Base-by-base conservation (phyloP, 2,888 invertebrate genomes). In the Drosophila emarginata region DNA sequence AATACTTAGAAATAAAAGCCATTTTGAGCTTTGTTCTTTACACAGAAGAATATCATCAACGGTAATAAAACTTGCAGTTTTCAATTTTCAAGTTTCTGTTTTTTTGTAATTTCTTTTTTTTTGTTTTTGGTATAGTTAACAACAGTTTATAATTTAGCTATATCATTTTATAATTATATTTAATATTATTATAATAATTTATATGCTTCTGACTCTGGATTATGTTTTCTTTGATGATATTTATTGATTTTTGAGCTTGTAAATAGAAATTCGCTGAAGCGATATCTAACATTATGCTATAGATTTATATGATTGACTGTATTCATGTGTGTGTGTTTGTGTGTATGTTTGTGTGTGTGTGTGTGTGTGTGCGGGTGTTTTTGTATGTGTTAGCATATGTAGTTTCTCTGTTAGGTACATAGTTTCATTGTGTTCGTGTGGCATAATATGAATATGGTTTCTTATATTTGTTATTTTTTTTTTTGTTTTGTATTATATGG, bases 51-150 rank as follows among this genome's bases (percentile, higher is more conserved):
- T 87, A 87, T 87, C 87, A 76, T 84, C 80, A 89, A 87, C 82
- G 87, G 87, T 89, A 87, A 87, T 89, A 82, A 80, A 79, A 88
- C 88, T 79, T 88, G 82, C 77, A 84, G 79, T 72, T 75, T 63
- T 56, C 45, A 76, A 72, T 71, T 74, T 63, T 28, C 32, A 61
- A 9, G 32, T 32, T 32, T 11, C 1, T 32, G 9, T 21, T 45
- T 45, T 18, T 45, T 9, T 9, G 23, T 2, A 23, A 23, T 23
- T 40, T 40, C 14, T 40, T 18, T 40, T 2, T 15, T 40, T 15
- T 6, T 40, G 67, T 57, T 28, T 74, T 45, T 72, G 61, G 76
- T 73, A 77, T 45, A 80, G 71, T 81, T 77, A 87, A 81, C 72
- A 81, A 80, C 74, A 80, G 80, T 72, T 72, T 74, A 65, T 59